Base-by-base conservation (phyloP, 2,888 invertebrate genomes). In the Brenthis daphne region DNA sequence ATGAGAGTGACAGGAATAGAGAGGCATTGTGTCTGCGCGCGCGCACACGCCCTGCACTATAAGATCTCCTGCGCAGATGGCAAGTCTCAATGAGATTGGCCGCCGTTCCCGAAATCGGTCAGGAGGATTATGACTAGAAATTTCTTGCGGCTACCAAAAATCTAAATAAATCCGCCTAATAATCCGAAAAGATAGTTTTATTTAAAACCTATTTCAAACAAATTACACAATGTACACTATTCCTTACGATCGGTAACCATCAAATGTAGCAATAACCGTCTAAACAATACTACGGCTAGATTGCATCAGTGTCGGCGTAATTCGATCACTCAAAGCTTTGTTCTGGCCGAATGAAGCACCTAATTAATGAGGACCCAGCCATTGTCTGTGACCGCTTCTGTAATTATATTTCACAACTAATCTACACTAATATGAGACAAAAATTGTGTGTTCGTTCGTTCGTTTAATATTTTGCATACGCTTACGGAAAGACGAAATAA, bases 301-400 rank as follows among this genome's bases (percentile, higher is more conserved):
- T 66, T 50, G 64, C 29, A 56, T 64, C 68, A 70, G 24, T 47
- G 57, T 53, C 67, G 57, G 50, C 55, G 73, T 55, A 73, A 73
- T 55, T 55, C 50, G 68, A 73, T 61, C 68, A 20, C 51, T n/a
- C 20, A 50, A 61, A 33, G 58, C 64, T 67, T 68, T 73, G 73
- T 68, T 60, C 43, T 58, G 56, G 55, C 70, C 70, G 70, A 71
- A 60, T 64, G 55, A 68, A 54, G 54, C 55, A 63, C 56, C 53
- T 67, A 73, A 70, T 68, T 64, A 67, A 68, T 58, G 51, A 56
- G 47, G 61, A 24, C 43, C 29, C 67, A 57, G 63, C 60, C 60
- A 24, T 63, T 51, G 63, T 54, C 33, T 47, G 58, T 47, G 20
- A 37, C 24, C 54, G 63, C 63, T 63, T 53, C 63, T 63, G 63